Evolutionary conservation across 2,797 vertebrate genomes (phyloP).

Genomic region (Glossophaga mutica): DNA sequence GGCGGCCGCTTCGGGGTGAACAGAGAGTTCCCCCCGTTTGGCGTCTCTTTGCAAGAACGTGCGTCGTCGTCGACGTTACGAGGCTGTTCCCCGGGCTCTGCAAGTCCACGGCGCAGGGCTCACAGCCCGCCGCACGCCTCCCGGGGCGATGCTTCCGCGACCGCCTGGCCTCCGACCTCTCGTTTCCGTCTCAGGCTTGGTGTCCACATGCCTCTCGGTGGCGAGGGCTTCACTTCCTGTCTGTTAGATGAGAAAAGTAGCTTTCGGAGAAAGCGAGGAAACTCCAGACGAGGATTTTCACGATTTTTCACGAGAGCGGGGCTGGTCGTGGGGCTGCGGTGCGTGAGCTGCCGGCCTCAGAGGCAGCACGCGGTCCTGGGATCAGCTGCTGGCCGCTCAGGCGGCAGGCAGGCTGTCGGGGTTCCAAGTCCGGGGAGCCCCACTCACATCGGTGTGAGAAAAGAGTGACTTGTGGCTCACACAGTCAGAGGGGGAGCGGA

Average conservation of each 20-base stretch:
- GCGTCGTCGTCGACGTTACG: rapidly evolving
- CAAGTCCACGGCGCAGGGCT: neutral
- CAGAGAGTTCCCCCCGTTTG: neutral
- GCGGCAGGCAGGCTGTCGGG: neutral
- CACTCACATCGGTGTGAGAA: neutral
- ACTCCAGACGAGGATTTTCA: neutral
- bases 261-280: neutral
- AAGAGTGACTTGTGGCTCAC: neutral
- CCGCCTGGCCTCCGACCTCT: neutral
- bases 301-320: neutral
- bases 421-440: neutral
- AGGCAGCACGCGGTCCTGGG: neutral
- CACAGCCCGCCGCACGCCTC: too few species aligned
- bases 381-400: neutral
- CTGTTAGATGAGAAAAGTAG: neutral
- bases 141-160: too few species aligned
- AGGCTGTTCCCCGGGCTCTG: neutral
- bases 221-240: neutral
- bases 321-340: too few species aligned
- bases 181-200: neutral
- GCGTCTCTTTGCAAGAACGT: neutral
- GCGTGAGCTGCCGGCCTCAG: neutral
- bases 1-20: neutral
- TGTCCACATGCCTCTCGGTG: neutral
- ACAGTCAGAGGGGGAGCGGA: neutral